Conservation (phyloP, 2,888 invertebrate genomes). For the Dryadula phaetusa region DNA sequence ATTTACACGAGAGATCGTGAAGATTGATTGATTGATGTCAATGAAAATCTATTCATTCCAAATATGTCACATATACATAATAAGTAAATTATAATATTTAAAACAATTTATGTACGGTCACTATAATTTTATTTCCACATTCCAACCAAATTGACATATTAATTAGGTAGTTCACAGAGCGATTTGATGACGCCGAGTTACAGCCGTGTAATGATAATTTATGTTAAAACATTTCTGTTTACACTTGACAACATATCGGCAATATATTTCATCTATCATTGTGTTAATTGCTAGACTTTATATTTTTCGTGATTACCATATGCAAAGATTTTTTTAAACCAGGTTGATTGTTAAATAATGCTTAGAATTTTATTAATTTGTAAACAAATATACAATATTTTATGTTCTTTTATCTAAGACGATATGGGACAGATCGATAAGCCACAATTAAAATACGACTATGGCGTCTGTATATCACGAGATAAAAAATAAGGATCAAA, state of each 20-base stretch:
- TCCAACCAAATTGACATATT: constrained; percentile 24
- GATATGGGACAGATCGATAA: too few species aligned
- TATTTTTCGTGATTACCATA: too few species aligned
- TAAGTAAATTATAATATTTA: constrained; percentile 3
- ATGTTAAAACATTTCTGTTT: constrained; percentile 22
- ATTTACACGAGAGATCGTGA: too few species aligned
- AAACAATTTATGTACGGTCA: constrained; percentile 11
- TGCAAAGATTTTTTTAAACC: too few species aligned
- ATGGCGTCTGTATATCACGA: too few species aligned
- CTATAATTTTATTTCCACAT: constrained; percentile 16
- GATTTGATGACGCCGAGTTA: neutral
- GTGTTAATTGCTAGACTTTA: neutral
- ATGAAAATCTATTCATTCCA: neutral
- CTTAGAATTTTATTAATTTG: too few species aligned
- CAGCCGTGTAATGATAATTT: constrained; percentile 11
- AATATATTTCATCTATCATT: neutral
- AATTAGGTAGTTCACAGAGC: constrained; percentile 20
- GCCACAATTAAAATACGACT: too few species aligned
- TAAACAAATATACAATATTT: too few species aligned
- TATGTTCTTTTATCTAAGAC: too few species aligned
- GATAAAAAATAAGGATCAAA: too few species aligned
- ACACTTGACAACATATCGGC: constrained; percentile 6
- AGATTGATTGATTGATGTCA: too few species aligned
- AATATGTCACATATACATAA: constrained; percentile 7
- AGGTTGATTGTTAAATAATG: too few species aligned